phyloP scores from a whole-genome alignment of 2,797 vertebrate species.

The Enteromius radiatus region DNA sequence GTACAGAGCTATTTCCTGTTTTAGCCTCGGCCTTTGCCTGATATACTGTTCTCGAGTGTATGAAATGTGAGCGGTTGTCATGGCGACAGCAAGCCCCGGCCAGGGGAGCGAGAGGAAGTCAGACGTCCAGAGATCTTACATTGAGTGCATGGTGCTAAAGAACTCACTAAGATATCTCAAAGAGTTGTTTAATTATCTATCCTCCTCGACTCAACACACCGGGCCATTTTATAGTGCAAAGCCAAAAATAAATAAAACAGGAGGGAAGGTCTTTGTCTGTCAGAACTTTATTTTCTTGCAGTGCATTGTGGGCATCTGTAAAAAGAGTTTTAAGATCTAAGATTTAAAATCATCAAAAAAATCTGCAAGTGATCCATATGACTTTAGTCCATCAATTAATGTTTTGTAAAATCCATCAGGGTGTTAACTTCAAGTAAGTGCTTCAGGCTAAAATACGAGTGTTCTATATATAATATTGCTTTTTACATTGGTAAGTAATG shows the following conservation, averaged over 20 bases:
- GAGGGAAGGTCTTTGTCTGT: neutral
- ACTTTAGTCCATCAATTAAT: neutral
- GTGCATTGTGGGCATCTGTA: neutral
- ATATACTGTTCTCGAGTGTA: conserved; percentile 64
- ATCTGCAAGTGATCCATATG: neutral
- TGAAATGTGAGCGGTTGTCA: conserved; percentile 75
- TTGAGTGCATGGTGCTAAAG: conserved; percentile 55
- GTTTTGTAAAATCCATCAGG: neutral
- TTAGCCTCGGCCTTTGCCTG: conserved; percentile 62
- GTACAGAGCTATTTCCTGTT: conserved; percentile 68
- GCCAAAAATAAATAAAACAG: conserved; percentile 20
- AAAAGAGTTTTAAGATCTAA: neutral
- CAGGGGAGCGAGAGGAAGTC: conserved; percentile 54
- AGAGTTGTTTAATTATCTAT: conserved; percentile 61
- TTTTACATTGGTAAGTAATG: neutral
- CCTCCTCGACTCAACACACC: conserved; percentile 17
- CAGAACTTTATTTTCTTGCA: neutral
- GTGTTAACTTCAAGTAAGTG: neutral
- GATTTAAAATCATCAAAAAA: neutral
- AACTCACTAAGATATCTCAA: conserved; percentile 52
- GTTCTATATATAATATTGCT: neutral
- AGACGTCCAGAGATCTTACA: conserved; percentile 56
- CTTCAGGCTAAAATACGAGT: neutral
- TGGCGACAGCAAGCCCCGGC: conserved; percentile 69
- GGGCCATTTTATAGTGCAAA: conserved; percentile 42